These are phyloP conservation scores for Mola mola DNA, from an alignment of 2,113 vertebrate genomes.

Conservation along the genomic window DNA sequence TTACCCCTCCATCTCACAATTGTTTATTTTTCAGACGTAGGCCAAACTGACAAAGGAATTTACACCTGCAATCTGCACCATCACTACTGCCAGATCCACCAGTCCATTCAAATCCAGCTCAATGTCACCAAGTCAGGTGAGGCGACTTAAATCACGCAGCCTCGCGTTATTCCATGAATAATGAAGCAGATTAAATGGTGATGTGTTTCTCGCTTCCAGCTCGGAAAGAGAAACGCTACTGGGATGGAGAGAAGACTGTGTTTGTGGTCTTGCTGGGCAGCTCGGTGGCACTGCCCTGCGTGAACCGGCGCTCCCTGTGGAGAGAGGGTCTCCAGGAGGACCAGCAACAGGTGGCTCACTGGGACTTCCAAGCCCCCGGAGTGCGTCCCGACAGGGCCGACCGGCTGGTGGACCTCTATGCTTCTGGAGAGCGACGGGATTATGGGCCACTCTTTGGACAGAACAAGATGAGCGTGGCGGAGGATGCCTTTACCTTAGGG, in stretches of 20 bases:
- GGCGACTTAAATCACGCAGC: not conserved
- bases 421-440: conserved; percentile 89
- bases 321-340: conserved; percentile 88
- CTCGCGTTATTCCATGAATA: not conserved
- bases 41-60: conserved; percentile 83
- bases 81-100: conserved; percentile 93
- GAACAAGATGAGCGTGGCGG: conserved; percentile 86
- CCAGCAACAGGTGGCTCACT: conserved; percentile 95
- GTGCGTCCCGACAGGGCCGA: conserved; percentile 90
- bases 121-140: conserved; percentile 87
- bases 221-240: conserved; percentile 79
- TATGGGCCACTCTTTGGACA: conserved; percentile 86
- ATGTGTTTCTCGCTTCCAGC: conserved; percentile 65
- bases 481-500: conserved; percentile 86
- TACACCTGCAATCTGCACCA: conserved; percentile 96
- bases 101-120: conserved; percentile 88
- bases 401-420: conserved; percentile 92
- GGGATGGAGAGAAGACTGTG: conserved; percentile 90
- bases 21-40: conserved; percentile 70
- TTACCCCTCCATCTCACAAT: not conserved
- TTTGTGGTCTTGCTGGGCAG: conserved; percentile 84
- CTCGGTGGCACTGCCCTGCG: conserved; percentile 85
- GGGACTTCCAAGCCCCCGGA: conserved; percentile 93
- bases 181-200: not conserved
- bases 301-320: conserved; percentile 91